Percentiles rank a stretch among this genome's conserved stretches.
Evolutionary conservation across 2,797 vertebrate genomes (phyloP).

Genomic region (Acanthornis magna): DNA sequence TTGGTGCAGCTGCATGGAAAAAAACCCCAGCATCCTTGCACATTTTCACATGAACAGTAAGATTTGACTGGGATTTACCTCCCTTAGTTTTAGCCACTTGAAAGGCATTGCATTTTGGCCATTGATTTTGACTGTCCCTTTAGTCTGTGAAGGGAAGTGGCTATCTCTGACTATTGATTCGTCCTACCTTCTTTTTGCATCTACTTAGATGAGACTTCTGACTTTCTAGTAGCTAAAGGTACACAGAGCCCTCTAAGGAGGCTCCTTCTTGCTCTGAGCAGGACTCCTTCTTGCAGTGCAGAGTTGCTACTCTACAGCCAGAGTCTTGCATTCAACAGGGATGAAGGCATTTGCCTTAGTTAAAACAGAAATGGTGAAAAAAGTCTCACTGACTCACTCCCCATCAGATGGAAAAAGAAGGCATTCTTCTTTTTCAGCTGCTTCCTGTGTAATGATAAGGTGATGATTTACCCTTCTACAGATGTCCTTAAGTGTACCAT

Average conservation of each 20-base stretch:
- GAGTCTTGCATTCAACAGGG: neutral
- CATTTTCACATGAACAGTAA: neutral
- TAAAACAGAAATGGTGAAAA: neutral
- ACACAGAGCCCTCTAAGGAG: neutral
- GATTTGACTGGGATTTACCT: neutral
- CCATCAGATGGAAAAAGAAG: neutral
- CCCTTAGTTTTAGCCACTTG: neutral
- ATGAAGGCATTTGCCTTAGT: neutral
- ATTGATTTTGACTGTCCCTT: neutral
- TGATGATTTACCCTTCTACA: neutral
- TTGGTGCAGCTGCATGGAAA: neutral
- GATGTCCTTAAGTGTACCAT: neutral
- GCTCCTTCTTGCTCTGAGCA: neutral
- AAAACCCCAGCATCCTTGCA: neutral
- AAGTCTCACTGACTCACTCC: neutral
- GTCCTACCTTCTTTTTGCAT: neutral
- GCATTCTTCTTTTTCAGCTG: neutral
- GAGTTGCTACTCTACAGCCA: neutral
- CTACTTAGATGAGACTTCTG: neutral
- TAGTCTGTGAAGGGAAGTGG: neutral
- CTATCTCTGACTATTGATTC: neutral
- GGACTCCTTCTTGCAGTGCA: neutral
- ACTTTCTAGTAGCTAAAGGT: neutral
- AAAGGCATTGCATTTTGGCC: neutral
- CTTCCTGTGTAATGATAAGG: neutral